These are phyloP conservation scores for Callyntrura guangdongensis DNA, from an alignment of 2,888 invertebrate species.

Conservation along the genomic window DNA sequence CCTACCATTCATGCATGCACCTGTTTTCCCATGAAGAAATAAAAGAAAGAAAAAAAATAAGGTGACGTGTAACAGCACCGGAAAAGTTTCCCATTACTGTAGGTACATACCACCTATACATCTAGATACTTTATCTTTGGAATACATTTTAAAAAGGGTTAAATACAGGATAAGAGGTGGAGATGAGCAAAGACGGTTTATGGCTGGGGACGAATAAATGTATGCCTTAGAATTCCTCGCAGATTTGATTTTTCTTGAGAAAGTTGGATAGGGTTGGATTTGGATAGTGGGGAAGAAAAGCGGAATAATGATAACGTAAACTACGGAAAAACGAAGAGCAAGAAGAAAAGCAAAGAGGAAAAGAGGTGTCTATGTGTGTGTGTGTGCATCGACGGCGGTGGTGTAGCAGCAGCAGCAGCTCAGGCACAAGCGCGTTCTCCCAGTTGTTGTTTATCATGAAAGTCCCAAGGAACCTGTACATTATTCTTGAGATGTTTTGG, in stretches of 20 bases:
- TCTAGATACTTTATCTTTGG: conserved; percentile 29
- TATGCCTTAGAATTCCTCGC: conserved; percentile 77
- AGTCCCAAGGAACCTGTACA: conserved; percentile 85
- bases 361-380: conserved; percentile 33
- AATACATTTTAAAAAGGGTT: conserved; percentile 68
- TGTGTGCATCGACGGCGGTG: conserved; percentile 22
- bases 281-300: conserved; percentile 15
- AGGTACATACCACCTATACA: neutral
- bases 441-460: conserved; percentile 85
- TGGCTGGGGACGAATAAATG: conserved; percentile 80
- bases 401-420: neutral
- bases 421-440: conserved; percentile 80
- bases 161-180: conserved; percentile 44
- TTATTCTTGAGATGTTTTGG: conserved; percentile 85
- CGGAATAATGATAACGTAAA: conserved; percentile 10
- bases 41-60: conserved; percentile 56
- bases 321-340: neutral
- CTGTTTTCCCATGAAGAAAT: conserved; percentile 59
- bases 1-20: conserved; percentile 6
- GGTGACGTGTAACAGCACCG: conserved; percentile 37
- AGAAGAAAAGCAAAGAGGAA: neutral
- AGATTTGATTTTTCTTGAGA: conserved; percentile 79
- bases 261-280: conserved; percentile 61
- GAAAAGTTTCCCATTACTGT: conserved; percentile 50
- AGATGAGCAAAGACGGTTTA: conserved; percentile 78